A percentile compares a stretch with the other conserved stretches of the same genome.
phyloP scores from a whole-genome alignment of 2,888 invertebrate genomes.

The Kryphioiulus occultus region DNA sequence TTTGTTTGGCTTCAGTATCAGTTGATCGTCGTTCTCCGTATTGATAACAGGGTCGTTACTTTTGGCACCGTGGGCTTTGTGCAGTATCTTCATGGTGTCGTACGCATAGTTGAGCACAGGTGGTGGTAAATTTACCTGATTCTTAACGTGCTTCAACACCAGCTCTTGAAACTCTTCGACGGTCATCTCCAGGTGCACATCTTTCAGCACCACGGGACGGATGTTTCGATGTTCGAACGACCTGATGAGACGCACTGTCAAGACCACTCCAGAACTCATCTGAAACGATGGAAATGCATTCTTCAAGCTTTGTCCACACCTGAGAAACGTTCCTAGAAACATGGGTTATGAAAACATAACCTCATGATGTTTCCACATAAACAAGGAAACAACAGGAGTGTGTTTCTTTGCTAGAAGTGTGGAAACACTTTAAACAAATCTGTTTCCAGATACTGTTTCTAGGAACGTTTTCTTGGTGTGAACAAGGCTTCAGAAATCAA shows the following conservation, averaged over 20 bases:
- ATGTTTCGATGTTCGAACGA: constrained; percentile 61
- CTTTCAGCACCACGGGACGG: constrained; percentile 59
- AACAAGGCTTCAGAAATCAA: too few relatives aligned
- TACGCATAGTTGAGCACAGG: constrained; percentile 59
- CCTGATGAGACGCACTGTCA: constrained; percentile 60
- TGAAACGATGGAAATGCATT: background rate
- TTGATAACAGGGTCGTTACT: constrained; percentile 61
- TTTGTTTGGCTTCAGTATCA: constrained; percentile 57
- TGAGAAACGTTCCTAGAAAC: too few relatives aligned
- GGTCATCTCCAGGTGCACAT: constrained; percentile 57
- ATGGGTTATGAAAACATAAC: too few relatives aligned
- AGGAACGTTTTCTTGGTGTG: too few relatives aligned
- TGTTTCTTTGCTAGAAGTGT: too few relatives aligned
- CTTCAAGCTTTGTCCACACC: too few relatives aligned
- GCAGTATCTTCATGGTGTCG: constrained; percentile 61
- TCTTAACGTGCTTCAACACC: constrained; percentile 56
- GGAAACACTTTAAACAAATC: too few relatives aligned
- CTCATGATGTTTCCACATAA: too few relatives aligned
- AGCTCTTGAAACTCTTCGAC: constrained; percentile 57
- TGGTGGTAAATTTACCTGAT: constrained; percentile 58
- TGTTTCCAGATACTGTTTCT: too few relatives aligned
- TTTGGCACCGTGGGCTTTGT: constrained; percentile 61
- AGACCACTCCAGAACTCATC: background rate
- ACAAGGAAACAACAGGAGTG: too few relatives aligned
- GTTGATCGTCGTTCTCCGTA: constrained; percentile 59